Percentiles rank a stretch among this genome's conserved stretches.
Conservation (phyloP, 2,888 invertebrate species). For the Hyposoter dolosus region DNA sequence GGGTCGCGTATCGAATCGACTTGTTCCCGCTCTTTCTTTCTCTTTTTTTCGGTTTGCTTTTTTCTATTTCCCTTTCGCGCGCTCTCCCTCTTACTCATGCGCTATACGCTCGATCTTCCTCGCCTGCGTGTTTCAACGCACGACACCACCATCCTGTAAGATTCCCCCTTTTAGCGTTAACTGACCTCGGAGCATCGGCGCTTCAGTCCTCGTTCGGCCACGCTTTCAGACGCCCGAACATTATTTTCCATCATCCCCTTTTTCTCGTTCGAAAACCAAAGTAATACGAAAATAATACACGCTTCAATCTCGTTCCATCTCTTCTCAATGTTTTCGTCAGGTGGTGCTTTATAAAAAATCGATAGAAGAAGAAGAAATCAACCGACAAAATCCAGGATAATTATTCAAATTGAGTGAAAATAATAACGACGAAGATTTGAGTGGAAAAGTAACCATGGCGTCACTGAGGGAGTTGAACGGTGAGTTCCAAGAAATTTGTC, state of each 20-base stretch:
- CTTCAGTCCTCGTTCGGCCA: conserved; percentile 55
- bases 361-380: not conserved
- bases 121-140: conserved; percentile 34
- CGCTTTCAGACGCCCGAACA: conserved; percentile 16
- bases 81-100: conserved; percentile 25
- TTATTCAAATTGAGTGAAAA: not conserved
- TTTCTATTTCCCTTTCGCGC: conserved; percentile 23
- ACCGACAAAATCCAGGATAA: not conserved
- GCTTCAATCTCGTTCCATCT: not conserved
- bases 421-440: not conserved
- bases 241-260: conserved; percentile 16
- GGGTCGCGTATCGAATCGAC: conserved; percentile 38
- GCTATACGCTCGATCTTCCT: conserved; percentile 28
- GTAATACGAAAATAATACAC: not conserved
- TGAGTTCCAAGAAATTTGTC: conserved; percentile 35
- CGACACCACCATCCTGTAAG: conserved; percentile 39
- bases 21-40: conserved; percentile 40
- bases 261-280: not conserved
- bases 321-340: not conserved
- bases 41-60: conserved; percentile 6
- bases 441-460: conserved; percentile 33
- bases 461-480: conserved; percentile 62
- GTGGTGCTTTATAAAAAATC: not conserved
- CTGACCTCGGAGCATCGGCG: conserved; percentile 57
- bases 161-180: conserved; percentile 40